phyloP scores from a whole-genome alignment of 2,888 invertebrate genomes.

The Platycheirus albimanus region DNA sequence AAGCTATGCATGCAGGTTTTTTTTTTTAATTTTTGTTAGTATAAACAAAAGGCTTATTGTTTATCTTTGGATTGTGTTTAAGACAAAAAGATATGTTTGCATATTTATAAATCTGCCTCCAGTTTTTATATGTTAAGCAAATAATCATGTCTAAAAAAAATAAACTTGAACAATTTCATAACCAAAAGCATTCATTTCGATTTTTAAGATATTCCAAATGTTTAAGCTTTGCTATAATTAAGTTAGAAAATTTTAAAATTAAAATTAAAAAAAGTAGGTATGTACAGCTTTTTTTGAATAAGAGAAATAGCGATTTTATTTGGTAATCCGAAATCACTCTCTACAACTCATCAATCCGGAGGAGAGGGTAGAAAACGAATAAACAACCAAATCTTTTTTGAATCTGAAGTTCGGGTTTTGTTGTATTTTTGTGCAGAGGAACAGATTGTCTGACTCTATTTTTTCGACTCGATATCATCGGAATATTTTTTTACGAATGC shows the following conservation, averaged over 20 bases:
- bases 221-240: neutral
- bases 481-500: too few species aligned
- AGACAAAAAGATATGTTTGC: neutral
- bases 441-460: too few species aligned
- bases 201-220: neutral
- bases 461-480: too few species aligned
- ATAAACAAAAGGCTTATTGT: neutral
- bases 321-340: too few species aligned
- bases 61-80: neutral
- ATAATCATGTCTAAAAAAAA: neutral
- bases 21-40: neutral
- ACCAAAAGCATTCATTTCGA: neutral
- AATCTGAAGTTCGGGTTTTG: too few species aligned
- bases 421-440: too few species aligned
- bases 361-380: too few species aligned
- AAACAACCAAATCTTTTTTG: too few species aligned
- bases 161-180: neutral
- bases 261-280: too few species aligned
- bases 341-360: too few species aligned
- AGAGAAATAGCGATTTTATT: too few species aligned
- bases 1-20: slow-evolving; percentile 18
- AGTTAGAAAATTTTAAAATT: neutral
- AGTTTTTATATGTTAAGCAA: neutral
- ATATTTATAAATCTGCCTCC: neutral
- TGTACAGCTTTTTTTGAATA: too few species aligned